Base-by-base conservation (phyloP, 2,888 invertebrate species). In the Litoditis marina region DNA sequence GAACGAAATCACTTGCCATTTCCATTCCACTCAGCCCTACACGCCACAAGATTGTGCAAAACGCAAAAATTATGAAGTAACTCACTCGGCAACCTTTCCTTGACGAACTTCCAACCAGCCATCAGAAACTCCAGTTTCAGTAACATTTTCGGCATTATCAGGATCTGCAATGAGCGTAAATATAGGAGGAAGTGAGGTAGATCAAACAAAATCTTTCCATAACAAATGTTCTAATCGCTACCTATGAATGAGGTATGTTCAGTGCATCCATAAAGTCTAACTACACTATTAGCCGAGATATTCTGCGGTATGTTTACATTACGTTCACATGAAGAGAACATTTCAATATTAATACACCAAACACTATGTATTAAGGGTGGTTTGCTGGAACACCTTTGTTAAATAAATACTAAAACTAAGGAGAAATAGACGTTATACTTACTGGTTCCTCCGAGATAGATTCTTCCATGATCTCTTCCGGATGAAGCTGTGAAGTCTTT, bases 51-150 rank as follows among this genome's bases (percentile, higher is more conserved):
- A n/a, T n/a, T n/a, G n/a, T n/a, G n/a, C n/a, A n/a, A n/a, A n/a
- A n/a, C n/a, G n/a, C n/a, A n/a, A n/a, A n/a, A n/a, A n/a, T n/a
- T n/a, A n/a, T n/a, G n/a, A n/a, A n/a, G n/a, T n/a, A n/a, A 55
- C 77, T 69, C 25, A 79, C 79, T 82, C 82, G 25, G 72, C 55
- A 42, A 78, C 83, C 83, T 73, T 82, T 59, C 83, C 84, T 63
- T 84, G 81, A 30, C 85, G 77, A 0, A 96, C 92, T 66, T 89
- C 89, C 0, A 90, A 92, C 39, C 92, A 86, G 53, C 98, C 98
- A 84, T 94, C 95, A 0, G 89, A 87, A 1, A 98, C 89, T 76
- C 95, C 86, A 0, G 89, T 86, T 82, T 96, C 94, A 1, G 91
- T 90, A 44, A 98, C 87, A 84, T 94, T 96, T 80, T 93, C 92